Evolutionary conservation across 2,797 vertebrate genomes (phyloP), one percentile per base, ranked within the genome.

Genomic region (Lagocephalus sceleratus): DNA sequence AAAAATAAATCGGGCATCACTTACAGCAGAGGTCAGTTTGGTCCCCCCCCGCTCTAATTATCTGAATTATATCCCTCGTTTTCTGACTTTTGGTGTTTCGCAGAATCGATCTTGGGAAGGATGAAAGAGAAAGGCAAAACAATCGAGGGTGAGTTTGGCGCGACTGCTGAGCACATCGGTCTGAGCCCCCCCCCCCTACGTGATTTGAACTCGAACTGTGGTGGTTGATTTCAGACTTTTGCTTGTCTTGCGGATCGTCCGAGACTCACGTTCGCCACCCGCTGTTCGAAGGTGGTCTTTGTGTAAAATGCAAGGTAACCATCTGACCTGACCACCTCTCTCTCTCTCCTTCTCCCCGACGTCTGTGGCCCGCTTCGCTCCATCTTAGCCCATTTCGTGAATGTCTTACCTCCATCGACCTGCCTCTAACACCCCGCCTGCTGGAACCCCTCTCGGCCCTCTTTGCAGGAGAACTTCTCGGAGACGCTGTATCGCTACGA

Each of bases 401-500:
- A 50, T 44, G 67, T 75, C 50, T 74, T 12, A 63, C 66, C 21
- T 54, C 50, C 60, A 60, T 61, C 55, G 42, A 21, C 53, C 29
- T 14, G 53, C 60, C 12, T 12, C 38, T 66, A 62, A 79, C 55
- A 21, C 17, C 17, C 52, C 7, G 47, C 56, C 57, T 20, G 45
- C 51, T 35, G 46, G 12, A 45, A 48, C 48, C 41, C 0, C 25
- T 47, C n/a, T 4, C 65, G 9, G 68, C 17, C 0, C 44, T 52
- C 12, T 56, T 53, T 69, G 16, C 69, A 93, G 91, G 88, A 66
- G 22, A 93, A 92, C 79, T 91, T 92, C 53, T 71, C 63, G 1
- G 91, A 93, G 76, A 92, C 90, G 0, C 75, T 91, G 47, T 93
- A 82, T 60, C 88, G 91, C 29, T 93, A 91, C 15, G 92, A 93